Base-by-base conservation (phyloP, 2,797 vertebrate species). In the Gouania willdenowi region DNA sequence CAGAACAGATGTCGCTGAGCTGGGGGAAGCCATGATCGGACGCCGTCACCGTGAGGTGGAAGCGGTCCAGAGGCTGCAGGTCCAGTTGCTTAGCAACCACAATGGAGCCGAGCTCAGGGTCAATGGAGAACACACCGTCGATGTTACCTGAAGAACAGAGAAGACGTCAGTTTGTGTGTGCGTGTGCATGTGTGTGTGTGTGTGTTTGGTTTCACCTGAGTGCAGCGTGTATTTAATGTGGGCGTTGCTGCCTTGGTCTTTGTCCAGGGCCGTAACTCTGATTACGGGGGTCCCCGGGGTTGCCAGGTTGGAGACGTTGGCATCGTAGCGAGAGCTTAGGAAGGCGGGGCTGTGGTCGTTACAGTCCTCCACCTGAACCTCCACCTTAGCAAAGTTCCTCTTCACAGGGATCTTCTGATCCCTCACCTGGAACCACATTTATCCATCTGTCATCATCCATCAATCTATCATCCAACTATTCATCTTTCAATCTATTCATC, bases 381-480 rank as follows among this genome's bases (percentile, higher is more conserved):
- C 76, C 42, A 92, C 90, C 58, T 92, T 91, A 6, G 88, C 93
- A 55, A 97, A 95, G 69, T 98, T 97, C 67, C 92, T 87, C 63
- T 95, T 98, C 46, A 94, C 90, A 7, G 94, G 94, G 13, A 98
- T 92, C 68, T 93, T 94, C 69, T 98, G 94, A 75, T 99, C 95
- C 36, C 95, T 87, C 5, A 98, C 97, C 97, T 99, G 21, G n/a
- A n/a, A n/a, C n/a, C n/a, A n/a, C n/a, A n/a, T n/a, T n/a, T n/a
- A n/a, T n/a, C n/a, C n/a, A n/a, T n/a, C n/a, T n/a, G n/a, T n/a
- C n/a, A n/a, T n/a, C n/a, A n/a, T n/a, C n/a, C n/a, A n/a, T n/a
- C n/a, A n/a, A n/a, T n/a, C n/a, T n/a, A n/a, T n/a, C n/a, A n/a
- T n/a, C n/a, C n/a, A n/a, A n/a, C n/a, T n/a, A n/a, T n/a, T n/a